A percentile compares a stretch with the other conserved stretches of the same genome.
Evolutionary conservation across 2,888 invertebrate species (phyloP).

Genomic region (Drosophila quasianomalipes): DNA sequence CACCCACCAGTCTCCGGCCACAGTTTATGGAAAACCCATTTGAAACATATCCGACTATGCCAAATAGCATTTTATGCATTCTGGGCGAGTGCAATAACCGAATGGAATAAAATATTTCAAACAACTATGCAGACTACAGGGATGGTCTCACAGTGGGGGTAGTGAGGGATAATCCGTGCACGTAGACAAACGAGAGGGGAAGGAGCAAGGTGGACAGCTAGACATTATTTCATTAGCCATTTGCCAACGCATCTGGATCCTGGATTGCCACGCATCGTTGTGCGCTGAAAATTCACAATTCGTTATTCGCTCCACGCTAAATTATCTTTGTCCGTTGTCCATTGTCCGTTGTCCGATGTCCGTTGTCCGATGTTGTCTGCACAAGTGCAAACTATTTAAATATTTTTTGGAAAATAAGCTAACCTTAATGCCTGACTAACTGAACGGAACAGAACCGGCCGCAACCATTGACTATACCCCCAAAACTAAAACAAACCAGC

Average conservation of each 20-base stretch:
- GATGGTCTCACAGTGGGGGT: too few species aligned
- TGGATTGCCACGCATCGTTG: conserved; percentile 10
- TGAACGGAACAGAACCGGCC: neutral
- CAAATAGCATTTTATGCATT: conserved; percentile 17
- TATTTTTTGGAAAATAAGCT: conserved; percentile 23
- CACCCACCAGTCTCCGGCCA: neutral
- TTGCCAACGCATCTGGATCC: neutral
- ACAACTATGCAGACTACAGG: conserved; percentile 32
- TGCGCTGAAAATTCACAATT: conserved; percentile 17
- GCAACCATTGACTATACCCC: neutral
- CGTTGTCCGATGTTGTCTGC: neutral
- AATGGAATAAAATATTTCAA: conserved; percentile 21
- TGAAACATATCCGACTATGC: conserved; percentile 13
- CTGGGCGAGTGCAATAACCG: conserved; percentile 29
- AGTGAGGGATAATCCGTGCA: neutral
- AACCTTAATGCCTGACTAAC: conserved; percentile 32
- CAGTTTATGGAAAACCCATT: conserved; percentile 29
- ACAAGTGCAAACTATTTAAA: conserved; percentile 11
- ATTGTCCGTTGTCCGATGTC: conserved; percentile 14
- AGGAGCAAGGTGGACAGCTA: neutral
- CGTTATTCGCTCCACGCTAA: conserved; percentile 40
- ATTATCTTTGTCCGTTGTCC: conserved; percentile 48
- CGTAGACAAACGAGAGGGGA: neutral
- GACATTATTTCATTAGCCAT: conserved; percentile 51
- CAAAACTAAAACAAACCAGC: neutral